phyloP scores from a whole-genome alignment of 2,888 invertebrate genomes.

The Yponomeuta malinellus region DNA sequence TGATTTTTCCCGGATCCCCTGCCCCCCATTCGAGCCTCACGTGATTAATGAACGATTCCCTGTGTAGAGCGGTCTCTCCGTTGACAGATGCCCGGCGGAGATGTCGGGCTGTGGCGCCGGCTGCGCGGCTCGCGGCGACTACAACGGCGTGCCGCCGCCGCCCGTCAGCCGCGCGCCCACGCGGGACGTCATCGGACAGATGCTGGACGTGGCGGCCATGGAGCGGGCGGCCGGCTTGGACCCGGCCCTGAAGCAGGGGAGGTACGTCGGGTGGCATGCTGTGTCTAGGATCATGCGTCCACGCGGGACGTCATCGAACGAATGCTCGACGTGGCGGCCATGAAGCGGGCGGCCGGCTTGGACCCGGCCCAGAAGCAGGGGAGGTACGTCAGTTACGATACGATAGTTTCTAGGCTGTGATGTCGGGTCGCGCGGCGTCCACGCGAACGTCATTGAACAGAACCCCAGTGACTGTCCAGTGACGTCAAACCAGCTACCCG shows the following conservation, averaged over 20 bases:
- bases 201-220: slow-evolving; percentile 82
- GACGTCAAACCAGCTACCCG: too few species aligned
- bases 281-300: too few species aligned
- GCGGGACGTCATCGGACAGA: slow-evolving; percentile 80
- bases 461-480: too few species aligned
- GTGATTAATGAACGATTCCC: too few species aligned
- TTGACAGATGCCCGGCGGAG: slow-evolving; percentile 66
- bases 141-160: slow-evolving; percentile 86
- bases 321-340: slow-evolving; percentile 80
- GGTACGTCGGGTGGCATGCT: slow-evolving; percentile 28
- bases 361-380: slow-evolving; percentile 45
- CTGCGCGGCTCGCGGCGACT: slow-evolving; percentile 82
- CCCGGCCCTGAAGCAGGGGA: slow-evolving; percentile 43
- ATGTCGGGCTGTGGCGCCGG: slow-evolving; percentile 81
- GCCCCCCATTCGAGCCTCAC: too few species aligned
- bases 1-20: too few species aligned
- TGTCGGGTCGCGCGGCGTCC: too few species aligned
- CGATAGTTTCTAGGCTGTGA: too few species aligned
- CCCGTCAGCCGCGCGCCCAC: slow-evolving; percentile 77
- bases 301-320: slow-evolving; percentile 79
- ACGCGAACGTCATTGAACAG: too few species aligned
- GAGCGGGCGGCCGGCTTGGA: slow-evolving; percentile 62
- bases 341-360: slow-evolving; percentile 69
- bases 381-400: slow-evolving; percentile 22
- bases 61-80: neutral